phyloP scores from a whole-genome alignment of 2,797 vertebrate genomes.

The Hipposideros larvatus region DNA sequence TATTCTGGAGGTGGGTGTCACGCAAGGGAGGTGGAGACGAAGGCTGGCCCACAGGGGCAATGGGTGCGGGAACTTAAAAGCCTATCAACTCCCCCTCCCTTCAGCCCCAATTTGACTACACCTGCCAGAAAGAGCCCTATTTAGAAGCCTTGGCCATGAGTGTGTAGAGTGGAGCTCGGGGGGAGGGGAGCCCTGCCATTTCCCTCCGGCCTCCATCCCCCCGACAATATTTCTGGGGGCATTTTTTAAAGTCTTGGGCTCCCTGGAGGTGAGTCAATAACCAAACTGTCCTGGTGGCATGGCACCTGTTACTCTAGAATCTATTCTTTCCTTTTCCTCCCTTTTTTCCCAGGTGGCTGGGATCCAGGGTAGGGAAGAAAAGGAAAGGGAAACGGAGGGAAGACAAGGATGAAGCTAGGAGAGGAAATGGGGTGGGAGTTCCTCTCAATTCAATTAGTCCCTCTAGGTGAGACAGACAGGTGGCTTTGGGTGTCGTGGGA shows the following conservation, averaged over 20 bases:
- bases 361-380: background rate
- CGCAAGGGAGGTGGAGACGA: background rate
- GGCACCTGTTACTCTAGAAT: background rate
- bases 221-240: background rate
- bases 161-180: background rate
- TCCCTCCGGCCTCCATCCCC: background rate
- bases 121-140: background rate
- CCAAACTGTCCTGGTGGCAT: background rate
- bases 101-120: background rate
- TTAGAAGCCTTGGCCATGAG: background rate
- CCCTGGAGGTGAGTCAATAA: constrained; percentile 10
- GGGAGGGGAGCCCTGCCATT: background rate
- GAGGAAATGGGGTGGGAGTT: too few relatives aligned
- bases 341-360: background rate
- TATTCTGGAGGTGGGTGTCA: background rate
- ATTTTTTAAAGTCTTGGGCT: constrained; percentile 33
- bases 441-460: background rate
- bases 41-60: background rate
- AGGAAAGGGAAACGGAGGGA: background rate
- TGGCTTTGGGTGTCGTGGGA: background rate
- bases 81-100: too few relatives aligned
- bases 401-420: background rate
- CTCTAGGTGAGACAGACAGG: background rate
- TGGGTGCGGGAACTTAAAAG: background rate
- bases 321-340: background rate